These are phyloP conservation scores for Drosophila lacertosa DNA, from an alignment of 1,140 invertebrate genomes.

Conservation along the genomic window DNA sequence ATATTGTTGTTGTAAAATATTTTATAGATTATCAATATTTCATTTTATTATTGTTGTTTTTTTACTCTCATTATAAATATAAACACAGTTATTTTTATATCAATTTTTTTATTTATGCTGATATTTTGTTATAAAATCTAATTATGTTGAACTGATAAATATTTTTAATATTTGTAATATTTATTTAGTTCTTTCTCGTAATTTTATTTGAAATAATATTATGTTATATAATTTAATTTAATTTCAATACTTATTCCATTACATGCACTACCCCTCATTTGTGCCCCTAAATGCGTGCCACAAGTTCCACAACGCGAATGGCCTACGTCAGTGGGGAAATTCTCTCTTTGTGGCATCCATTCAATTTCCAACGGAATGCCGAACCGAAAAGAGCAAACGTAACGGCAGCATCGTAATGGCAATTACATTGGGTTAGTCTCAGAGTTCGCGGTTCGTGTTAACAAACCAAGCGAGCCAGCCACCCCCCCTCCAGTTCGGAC, in stretches of 20 bases:
- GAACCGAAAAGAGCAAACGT: constrained; percentile 64
- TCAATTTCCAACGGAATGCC: constrained; percentile 24
- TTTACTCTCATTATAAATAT: background rate
- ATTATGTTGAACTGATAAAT: too few species aligned
- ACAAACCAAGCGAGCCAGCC: constrained; percentile 19
- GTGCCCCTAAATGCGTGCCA: background rate
- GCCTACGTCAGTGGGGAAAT: constrained; percentile 32
- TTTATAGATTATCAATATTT: too few species aligned
- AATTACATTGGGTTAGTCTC: constrained; percentile 75
- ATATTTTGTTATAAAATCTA: too few species aligned
- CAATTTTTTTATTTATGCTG: background rate
- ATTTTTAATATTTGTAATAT: background rate
- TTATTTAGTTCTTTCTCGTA: too few species aligned
- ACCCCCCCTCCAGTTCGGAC: background rate
- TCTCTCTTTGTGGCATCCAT: constrained; percentile 67
- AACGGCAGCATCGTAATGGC: constrained; percentile 66
- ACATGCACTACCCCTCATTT: background rate
- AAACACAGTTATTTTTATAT: background rate
- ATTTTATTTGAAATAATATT: too few species aligned
- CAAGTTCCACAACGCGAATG: constrained; percentile 29
- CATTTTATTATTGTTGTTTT: too few species aligned
- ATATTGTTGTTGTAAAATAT: too few species aligned
- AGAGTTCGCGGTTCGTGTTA: constrained; percentile 51
- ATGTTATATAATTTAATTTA: background rate
- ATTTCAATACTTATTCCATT: background rate